phyloP scores from a whole-genome alignment of 2,113 vertebrate genomes.

The Nycticorax nycticorax region DNA sequence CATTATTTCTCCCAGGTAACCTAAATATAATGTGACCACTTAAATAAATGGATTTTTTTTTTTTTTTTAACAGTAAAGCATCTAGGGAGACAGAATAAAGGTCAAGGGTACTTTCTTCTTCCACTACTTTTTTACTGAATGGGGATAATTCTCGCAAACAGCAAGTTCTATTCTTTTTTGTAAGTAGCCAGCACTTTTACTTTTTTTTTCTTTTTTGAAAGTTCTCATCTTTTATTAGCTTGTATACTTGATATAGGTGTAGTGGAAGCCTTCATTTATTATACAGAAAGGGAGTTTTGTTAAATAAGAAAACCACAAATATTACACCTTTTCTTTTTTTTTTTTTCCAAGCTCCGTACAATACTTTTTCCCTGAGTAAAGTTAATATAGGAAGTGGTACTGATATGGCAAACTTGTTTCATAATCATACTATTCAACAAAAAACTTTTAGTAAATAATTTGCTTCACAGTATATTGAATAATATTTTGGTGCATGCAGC shows the following conservation, averaged over 20 bases:
- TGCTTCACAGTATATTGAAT: not conserved
- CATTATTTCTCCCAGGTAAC: not conserved
- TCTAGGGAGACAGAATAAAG: not conserved
- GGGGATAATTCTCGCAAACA: not conserved
- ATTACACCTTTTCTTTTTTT: not conserved
- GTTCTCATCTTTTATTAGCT: not conserved
- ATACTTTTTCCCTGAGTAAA: not conserved
- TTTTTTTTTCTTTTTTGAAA: not conserved
- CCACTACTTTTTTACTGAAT: not conserved
- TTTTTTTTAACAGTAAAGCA: not conserved
- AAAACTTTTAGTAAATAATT: not conserved
- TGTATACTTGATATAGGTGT: not conserved
- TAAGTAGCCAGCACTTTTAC: not conserved
- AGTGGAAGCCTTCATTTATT: not conserved
- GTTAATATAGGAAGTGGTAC: not conserved
- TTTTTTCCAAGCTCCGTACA: not conserved
- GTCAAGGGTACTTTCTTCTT: not conserved
- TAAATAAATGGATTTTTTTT: not conserved
- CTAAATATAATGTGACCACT: not conserved
- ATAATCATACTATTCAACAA: not conserved
- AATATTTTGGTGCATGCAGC: not conserved
- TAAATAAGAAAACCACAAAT: not conserved
- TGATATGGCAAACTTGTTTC: not conserved
- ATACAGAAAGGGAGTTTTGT: not conserved
- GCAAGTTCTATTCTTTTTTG: not conserved